Percentiles rank a stretch among this genome's conserved stretches.
Evolutionary conservation across 2,888 invertebrate species (phyloP).

Genomic region (Trichacis sp.): DNA sequence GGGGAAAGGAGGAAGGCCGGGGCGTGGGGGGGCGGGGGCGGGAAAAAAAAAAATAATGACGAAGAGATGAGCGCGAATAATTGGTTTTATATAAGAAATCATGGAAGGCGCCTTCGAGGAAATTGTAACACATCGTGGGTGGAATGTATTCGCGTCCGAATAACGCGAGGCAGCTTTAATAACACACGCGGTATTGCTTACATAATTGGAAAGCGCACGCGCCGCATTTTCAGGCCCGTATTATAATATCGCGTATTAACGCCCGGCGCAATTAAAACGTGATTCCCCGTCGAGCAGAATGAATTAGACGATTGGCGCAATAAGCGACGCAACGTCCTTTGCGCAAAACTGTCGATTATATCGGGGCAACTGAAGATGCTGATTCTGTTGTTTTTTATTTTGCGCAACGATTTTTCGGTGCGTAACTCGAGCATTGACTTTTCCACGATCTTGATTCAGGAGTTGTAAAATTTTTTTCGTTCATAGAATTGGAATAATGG

Average conservation of each 20-base stretch:
- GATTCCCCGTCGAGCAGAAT: conserved; percentile 52
- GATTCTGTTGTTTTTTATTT: too few relatives aligned
- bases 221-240: conserved; percentile 49
- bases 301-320: conserved; percentile 13
- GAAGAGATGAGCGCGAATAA: conserved; percentile 20
- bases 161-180: conserved; percentile 31
- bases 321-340: background rate
- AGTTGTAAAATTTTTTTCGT: conserved; percentile 28
- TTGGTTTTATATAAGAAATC: conserved; percentile 39
- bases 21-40: background rate
- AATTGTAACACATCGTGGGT: conserved; percentile 39
- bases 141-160: conserved; percentile 26
- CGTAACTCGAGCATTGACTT: too few relatives aligned
- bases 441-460: too few relatives aligned
- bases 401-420: too few relatives aligned
- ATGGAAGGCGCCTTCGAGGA: conserved; percentile 35
- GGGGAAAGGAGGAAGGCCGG: background rate
- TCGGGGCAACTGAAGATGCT: too few relatives aligned
- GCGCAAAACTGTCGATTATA: background rate
- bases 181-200: conserved; percentile 48
- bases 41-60: conserved; percentile 11
- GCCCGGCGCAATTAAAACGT: conserved; percentile 57
- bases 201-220: conserved; percentile 63
- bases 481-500: too few relatives aligned
- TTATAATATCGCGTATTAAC: conserved; percentile 60